phyloP scores from a whole-genome alignment of 2,113 vertebrate species.

The Phodopus roborovskii region DNA sequence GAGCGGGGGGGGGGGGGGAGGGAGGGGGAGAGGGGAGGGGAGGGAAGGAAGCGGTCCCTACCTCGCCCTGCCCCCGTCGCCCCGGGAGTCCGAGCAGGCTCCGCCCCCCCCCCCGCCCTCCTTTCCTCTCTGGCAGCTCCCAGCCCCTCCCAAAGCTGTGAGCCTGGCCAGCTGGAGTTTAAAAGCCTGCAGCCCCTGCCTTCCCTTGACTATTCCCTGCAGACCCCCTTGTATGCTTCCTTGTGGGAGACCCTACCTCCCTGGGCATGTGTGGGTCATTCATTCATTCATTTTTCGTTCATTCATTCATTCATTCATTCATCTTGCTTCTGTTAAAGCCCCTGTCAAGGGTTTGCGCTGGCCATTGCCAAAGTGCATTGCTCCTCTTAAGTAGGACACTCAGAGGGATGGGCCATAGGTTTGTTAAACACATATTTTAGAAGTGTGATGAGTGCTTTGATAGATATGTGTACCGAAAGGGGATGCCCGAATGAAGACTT shows the following conservation, averaged over 20 bases:
- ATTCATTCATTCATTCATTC: neutral
- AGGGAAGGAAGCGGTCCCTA: neutral
- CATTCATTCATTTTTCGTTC: neutral
- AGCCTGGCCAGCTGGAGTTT: neutral
- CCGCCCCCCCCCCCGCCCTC: constrained; percentile 25
- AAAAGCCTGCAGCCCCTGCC: neutral
- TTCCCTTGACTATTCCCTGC: neutral
- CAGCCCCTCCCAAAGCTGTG: neutral
- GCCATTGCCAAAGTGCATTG: neutral
- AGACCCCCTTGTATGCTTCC: neutral
- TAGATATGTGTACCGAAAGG: neutral
- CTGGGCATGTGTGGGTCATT: neutral
- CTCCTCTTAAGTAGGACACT: neutral
- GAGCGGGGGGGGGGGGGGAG: no score
- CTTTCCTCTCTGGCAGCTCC: constrained; percentile 31
- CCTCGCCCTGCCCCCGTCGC: neutral
- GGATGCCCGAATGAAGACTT: constrained; percentile 20
- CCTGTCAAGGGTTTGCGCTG: neutral
- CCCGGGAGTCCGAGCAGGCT: neutral
- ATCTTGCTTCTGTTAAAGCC: neutral
- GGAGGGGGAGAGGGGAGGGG: no score
- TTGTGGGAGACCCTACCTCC: neutral
- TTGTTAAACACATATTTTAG: neutral
- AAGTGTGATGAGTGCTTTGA: neutral
- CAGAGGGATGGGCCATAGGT: neutral